Conservation (phyloP, 2,888 invertebrate species). For the Molorchus minor region DNA sequence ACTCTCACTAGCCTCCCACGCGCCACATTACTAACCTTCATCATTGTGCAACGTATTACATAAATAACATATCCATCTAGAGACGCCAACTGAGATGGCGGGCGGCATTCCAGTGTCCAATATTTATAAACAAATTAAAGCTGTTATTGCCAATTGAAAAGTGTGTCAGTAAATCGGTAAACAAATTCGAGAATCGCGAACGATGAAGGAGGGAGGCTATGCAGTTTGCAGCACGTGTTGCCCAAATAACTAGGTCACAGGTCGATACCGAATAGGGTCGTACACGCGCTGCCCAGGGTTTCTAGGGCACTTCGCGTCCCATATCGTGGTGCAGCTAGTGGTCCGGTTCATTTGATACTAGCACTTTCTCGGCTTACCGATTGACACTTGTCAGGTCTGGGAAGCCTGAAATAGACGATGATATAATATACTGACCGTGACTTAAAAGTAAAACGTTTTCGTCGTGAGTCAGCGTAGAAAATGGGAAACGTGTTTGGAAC, state of each 20-base stretch:
- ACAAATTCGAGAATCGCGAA: slow-evolving; percentile 19
- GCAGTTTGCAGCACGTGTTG: slow-evolving; percentile 51
- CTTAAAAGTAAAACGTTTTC: background rate
- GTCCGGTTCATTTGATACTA: background rate
- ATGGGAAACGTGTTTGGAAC: background rate
- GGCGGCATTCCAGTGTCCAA: slow-evolving; percentile 15
- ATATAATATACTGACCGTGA: background rate
- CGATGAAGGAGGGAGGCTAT: slow-evolving; percentile 17
- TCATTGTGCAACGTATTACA: slow-evolving; percentile 32
- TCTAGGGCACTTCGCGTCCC: slow-evolving; percentile 49
- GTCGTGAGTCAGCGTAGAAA: background rate
- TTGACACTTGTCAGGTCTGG: background rate
- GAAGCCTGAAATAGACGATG: no score
- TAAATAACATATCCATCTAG: slow-evolving; percentile 22
- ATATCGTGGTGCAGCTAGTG: slow-evolving; percentile 37
- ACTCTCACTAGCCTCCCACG: slow-evolving; percentile 33
- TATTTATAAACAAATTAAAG: slow-evolving; percentile 29
- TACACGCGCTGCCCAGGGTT: slow-evolving; percentile 53
- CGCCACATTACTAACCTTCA: slow-evolving; percentile 28
- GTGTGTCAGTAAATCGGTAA: slow-evolving; percentile 40
- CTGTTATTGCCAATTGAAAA: slow-evolving; percentile 34
- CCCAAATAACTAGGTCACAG: slow-evolving; percentile 56
- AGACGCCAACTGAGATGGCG: slow-evolving; percentile 18
- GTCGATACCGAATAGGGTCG: slow-evolving; percentile 57
- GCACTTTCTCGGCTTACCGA: background rate